Percentiles rank a stretch among this genome's conserved stretches.
phyloP scores from a whole-genome alignment of 1,140 invertebrate genomes.

The Drosophila sulfurigaster region DNA sequence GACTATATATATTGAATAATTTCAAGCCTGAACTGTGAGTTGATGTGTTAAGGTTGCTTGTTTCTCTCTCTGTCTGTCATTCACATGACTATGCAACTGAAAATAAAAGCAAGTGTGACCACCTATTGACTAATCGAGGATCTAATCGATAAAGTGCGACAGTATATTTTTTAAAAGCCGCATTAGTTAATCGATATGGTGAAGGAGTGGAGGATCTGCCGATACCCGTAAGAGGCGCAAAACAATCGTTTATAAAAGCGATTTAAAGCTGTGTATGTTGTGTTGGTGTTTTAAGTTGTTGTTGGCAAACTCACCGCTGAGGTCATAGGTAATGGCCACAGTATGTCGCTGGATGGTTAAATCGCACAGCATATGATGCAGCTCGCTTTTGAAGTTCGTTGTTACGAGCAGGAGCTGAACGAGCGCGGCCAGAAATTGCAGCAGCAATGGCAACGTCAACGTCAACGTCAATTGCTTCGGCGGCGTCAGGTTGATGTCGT shows the following conservation, averaged over 20 bases:
- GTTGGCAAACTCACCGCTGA: conserved; percentile 57
- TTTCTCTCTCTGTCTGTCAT: not conserved
- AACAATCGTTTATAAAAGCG: too few species aligned
- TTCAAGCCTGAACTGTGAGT: conserved; percentile 19
- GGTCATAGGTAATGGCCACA: conserved; percentile 66
- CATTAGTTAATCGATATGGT: too few species aligned
- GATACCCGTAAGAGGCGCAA: too few species aligned
- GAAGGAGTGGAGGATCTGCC: too few species aligned
- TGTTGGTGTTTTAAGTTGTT: not conserved
- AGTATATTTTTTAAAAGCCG: too few species aligned
- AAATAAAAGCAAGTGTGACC: conserved; percentile 1
- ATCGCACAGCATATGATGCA: conserved; percentile 66
- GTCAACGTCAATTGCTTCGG: conserved; percentile 53
- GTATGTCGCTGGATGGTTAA: conserved; percentile 62
- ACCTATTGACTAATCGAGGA: not conserved
- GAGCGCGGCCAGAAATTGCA: conserved; percentile 54
- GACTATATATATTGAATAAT: conserved; percentile 29
- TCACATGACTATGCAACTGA: conserved; percentile 24
- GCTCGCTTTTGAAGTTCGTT: conserved; percentile 58
- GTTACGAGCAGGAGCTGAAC: conserved; percentile 59
- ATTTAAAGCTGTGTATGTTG: conserved; percentile 8
- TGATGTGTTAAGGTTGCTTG: not conserved
- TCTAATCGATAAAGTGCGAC: conserved; percentile 9
- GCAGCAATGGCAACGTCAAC: conserved; percentile 45
- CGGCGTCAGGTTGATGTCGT: conserved; percentile 63